Evolutionary conservation across 2,888 invertebrate genomes (phyloP).

Genomic region (Tupiocoris notatus): DNA sequence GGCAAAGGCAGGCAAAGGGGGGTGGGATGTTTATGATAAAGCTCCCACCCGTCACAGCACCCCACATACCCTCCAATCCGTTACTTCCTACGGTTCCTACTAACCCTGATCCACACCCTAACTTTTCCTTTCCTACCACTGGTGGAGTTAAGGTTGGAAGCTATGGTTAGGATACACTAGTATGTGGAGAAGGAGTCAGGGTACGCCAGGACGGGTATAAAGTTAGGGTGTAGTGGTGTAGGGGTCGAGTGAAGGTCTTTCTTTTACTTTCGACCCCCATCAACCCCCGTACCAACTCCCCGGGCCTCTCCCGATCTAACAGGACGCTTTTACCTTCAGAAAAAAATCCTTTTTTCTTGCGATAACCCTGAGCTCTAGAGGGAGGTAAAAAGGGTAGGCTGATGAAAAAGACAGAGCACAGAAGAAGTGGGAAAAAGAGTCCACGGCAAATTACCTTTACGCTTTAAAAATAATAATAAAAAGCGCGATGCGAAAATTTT

Average conservation of each 20-base stretch:
- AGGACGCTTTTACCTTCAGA: neutral
- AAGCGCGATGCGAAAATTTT: no score
- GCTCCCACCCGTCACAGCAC: constrained; percentile 43
- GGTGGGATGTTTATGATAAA: constrained; percentile 44
- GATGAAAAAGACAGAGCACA: neutral
- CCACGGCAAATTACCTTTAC: neutral
- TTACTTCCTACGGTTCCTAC: constrained; percentile 30
- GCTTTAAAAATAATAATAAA: neutral
- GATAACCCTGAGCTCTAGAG: neutral
- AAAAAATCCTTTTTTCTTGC: neutral
- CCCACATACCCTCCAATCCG: constrained; percentile 45
- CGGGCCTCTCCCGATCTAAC: neutral
- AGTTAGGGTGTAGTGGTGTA: neutral
- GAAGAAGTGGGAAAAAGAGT: neutral
- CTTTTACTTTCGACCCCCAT: neutral
- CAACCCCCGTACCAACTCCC: neutral
- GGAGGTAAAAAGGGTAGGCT: neutral
- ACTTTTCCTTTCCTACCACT: constrained; percentile 44
- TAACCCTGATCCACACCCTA: constrained; percentile 13
- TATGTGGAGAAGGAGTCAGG: no score
- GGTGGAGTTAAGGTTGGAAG: no score
- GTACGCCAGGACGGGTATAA: neutral
- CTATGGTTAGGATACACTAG: no score
- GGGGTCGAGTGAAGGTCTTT: neutral
- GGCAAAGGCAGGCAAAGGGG: constrained; percentile 33